Conservation (phyloP, 2,797 vertebrate species). For the Brachyalestes nurse region DNA sequence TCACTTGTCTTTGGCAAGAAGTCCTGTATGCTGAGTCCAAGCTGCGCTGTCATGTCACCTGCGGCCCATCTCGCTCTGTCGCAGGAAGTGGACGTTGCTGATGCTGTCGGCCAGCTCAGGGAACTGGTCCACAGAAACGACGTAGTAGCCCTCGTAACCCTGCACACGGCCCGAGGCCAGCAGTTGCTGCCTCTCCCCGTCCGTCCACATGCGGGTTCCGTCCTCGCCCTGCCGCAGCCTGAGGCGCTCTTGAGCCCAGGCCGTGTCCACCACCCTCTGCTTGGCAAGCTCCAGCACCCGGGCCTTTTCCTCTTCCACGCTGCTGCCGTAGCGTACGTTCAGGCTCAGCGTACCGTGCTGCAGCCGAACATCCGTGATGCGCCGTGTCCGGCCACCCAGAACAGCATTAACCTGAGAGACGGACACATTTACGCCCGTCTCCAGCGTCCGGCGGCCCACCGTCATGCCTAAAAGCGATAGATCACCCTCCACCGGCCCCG, state of each 20-base stretch:
- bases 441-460: slow-evolving; percentile 90
- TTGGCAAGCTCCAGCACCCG: slow-evolving; percentile 91
- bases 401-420: slow-evolving; percentile 96
- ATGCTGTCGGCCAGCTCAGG: slow-evolving; percentile 97
- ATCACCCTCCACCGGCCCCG: slow-evolving; percentile 88
- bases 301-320: slow-evolving; percentile 90
- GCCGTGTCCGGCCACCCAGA: slow-evolving; percentile 91
- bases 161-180: slow-evolving; percentile 90
- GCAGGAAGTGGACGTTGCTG: slow-evolving; percentile 98
- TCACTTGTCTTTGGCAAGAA: slow-evolving; percentile 99
- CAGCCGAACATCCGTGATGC: slow-evolving; percentile 94
- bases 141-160: slow-evolving; percentile 96
- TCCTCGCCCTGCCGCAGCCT: slow-evolving; percentile 96
- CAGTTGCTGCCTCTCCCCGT: slow-evolving; percentile 94
- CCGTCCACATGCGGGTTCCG: slow-evolving; percentile 92
- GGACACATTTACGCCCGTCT: slow-evolving; percentile 94
- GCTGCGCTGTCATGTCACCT: slow-evolving; percentile 89
- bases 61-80: slow-evolving; percentile 99
- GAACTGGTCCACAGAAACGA: slow-evolving; percentile 96
- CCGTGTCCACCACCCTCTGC: slow-evolving; percentile 87
- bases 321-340: slow-evolving; percentile 93
- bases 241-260: slow-evolving; percentile 92
- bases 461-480: slow-evolving; percentile 93
- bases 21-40: slow-evolving; percentile 73
- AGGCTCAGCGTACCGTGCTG: slow-evolving; percentile 86